These are phyloP conservation scores for Cnemophilus loriae DNA, from an alignment of 2,113 vertebrate species.

Conservation along the genomic window DNA sequence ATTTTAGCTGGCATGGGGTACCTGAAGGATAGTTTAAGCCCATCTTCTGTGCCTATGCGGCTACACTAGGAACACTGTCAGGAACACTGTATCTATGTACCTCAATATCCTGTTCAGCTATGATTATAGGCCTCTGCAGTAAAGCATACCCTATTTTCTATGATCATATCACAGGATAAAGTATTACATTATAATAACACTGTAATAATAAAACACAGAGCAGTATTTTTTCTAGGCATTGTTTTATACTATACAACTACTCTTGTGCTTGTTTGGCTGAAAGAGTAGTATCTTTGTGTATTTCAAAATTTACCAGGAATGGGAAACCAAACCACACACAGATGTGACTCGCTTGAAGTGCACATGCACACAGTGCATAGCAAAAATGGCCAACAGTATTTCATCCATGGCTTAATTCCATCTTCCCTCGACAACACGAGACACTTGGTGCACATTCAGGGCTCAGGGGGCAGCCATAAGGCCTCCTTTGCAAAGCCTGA, in stretches of 20 bases:
- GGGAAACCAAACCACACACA: background rate
- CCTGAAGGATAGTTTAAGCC: background rate
- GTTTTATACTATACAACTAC: background rate
- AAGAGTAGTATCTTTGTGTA: background rate
- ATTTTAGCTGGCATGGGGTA: background rate
- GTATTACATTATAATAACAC: background rate
- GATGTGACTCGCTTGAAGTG: background rate
- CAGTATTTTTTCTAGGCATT: background rate
- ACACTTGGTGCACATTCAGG: background rate
- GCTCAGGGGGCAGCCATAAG: background rate
- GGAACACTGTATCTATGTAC: background rate
- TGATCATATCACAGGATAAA: background rate
- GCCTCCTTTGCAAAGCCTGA: background rate
- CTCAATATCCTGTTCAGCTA: background rate
- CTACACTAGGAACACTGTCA: background rate
- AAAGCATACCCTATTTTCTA: background rate
- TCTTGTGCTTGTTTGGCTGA: background rate
- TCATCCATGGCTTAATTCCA: background rate
- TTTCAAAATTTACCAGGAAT: background rate
- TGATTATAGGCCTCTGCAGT: background rate
- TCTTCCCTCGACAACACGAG: background rate
- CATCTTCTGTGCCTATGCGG: background rate
- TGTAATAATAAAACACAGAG: background rate
- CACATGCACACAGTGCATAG: background rate
- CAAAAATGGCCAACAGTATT: background rate